Base-by-base conservation (phyloP, 64 coral and sea anemone species). In the Actinia tenebrosa region DNA sequence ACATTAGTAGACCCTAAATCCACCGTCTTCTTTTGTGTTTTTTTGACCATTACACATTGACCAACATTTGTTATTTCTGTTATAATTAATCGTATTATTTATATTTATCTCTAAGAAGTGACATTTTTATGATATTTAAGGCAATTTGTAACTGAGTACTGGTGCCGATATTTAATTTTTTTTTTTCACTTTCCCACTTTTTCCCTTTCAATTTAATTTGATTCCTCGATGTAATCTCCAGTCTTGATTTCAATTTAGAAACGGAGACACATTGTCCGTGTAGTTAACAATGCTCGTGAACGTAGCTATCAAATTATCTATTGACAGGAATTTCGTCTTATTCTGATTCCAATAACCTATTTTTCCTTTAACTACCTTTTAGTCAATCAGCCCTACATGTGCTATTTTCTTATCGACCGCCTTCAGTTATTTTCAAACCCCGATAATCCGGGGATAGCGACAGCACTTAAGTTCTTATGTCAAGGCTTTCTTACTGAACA, bases 391-490 rank as follows among this genome's bases (percentile, higher is more conserved):
- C 63, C 53, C 56, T 58, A 19, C 63, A 9, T 7, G 25, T 10
- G 69, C 69, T 75, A 75, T 75, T 26, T 75, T 42, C 27, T 10
- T 75, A 27, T 27, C 7, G 9, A 75, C 42, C 69, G 26, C 69
- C 63, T n/a, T 30, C 69, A 27, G 69, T 75, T 75, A 42, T 75
- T 75, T 42, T 30, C 26, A 7, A 75, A 15, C 69, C 26, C 69
- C 9, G 23, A 75, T 75, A 75, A 75, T 43, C 69, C 42, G 26
- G 27, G 25, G 69, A 75, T 30, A 75, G 69, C 69, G 69, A 75
- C 11, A 30, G 69, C 69, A 30, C 69, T 75, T 75, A 75, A 27
- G 69, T 75, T 75, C 69, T 75, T 75, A 75, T 30, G 37, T 75
- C 25, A 75, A 75, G 69, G 69, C 69, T 75, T 75, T 75, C 69